Conservation (phyloP, 2,797 vertebrate species). For the Bovichtus diacanthus region DNA sequence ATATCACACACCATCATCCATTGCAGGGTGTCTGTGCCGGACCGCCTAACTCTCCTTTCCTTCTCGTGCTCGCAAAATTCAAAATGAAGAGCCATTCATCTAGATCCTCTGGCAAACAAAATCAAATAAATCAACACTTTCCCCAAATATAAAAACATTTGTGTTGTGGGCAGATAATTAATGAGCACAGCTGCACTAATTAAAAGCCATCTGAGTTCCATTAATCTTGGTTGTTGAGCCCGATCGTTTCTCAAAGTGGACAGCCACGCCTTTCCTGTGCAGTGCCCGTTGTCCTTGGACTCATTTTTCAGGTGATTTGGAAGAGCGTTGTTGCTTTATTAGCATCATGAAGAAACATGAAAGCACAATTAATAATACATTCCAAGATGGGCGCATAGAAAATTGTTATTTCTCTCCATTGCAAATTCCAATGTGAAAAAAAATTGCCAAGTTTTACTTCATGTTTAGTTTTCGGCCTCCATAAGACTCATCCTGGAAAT, state of each 20-base stretch:
- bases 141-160: conserved; percentile 99
- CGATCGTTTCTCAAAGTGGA: conserved; percentile 87
- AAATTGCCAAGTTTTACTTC: not conserved
- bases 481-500: not conserved
- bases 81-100: conserved; percentile 96
- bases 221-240: conserved; percentile 97
- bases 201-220: conserved; percentile 99
- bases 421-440: conserved; percentile 5
- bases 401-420: conserved; percentile 36
- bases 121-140: conserved; percentile 99
- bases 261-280: conserved; percentile 87
- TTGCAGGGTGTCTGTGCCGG: conserved; percentile 37
- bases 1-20: conserved; percentile 33
- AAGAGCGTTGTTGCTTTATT: conserved; percentile 86
- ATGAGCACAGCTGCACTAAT: conserved; percentile 99
- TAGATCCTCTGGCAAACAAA: conserved; percentile 95
- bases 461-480: not conserved
- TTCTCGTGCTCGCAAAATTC: conserved; percentile 86
- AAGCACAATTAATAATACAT: conserved; percentile 82
- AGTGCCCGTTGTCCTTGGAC: conserved; percentile 87
- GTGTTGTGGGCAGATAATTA: conserved; percentile 97
- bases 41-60: conserved; percentile 74
- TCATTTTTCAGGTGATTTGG: conserved; percentile 89
- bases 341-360: conserved; percentile 79
- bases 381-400: conserved; percentile 52